Evolutionary conservation across 2,797 vertebrate species (phyloP), one percentile per base, ranked within the genome.

Genomic region (Enteromius viviparus): DNA sequence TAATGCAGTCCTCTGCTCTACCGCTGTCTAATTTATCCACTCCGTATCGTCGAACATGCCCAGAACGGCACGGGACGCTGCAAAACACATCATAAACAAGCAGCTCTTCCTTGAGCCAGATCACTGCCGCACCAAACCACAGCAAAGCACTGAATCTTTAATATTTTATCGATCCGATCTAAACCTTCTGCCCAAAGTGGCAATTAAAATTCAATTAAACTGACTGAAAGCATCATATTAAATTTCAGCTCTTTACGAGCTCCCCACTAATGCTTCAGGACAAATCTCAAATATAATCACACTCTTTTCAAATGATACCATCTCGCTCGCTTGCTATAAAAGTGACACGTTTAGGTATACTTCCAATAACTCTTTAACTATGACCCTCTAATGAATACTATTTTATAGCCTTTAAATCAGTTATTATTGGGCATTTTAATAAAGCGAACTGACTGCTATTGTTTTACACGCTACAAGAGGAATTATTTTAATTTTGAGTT

Each of bases 191-290:
- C 97, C 97, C 97, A 97, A 97, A 98, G 97, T 97, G 97, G 97
- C 97, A 98, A 99, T 99, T 99, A 99, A 97, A 99, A 97, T 99
- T 99, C 97, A 99, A 99, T 99, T 99, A 99, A 99, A 97, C 96
- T 97, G 96, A 98, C 97, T 97, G 97, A 98, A 99, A 97, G 97
- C 97, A 97, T 98, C 97, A 97, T 98, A 98, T 98, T 98, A 99
- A 98, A 98, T 97, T 98, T 96, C 95, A 96, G 95, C 95, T 96
- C 96, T 99, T 99, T 98, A 99, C 93, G 97, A 98, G 96, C 97
- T 97, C 96, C 95, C 91, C 95, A 96, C 97, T 97, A 98, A 98
- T 97, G 97, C 97, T 97, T 96, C 96, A 96, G 97, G 97, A 99
- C 97, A 98, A 96, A 97, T 96, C 96, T 96, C 95, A 95, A 97